These are phyloP conservation scores for Crossocerus cetratus DNA, from an alignment of 2,888 invertebrate genomes.

Conservation along the genomic window DNA sequence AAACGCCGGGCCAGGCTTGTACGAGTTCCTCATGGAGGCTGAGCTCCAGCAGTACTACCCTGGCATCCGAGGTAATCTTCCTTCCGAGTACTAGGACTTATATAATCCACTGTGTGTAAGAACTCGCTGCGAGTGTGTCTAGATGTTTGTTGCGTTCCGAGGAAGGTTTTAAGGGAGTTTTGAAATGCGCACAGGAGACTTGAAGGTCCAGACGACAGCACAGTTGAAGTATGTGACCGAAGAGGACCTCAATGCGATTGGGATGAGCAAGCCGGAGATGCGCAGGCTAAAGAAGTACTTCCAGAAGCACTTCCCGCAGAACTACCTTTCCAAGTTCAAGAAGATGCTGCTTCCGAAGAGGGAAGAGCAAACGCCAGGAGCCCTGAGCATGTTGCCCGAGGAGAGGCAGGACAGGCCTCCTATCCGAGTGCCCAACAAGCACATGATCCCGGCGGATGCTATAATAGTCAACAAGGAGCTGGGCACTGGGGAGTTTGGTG, in stretches of 20 bases:
- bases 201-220: slow-evolving; percentile 92
- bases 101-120: background rate
- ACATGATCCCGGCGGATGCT: slow-evolving; percentile 90
- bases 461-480: slow-evolving; percentile 96
- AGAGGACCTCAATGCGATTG: slow-evolving; percentile 93
- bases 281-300: slow-evolving; percentile 95
- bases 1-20: slow-evolving; percentile 82
- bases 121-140: background rate
- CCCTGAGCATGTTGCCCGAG: slow-evolving; percentile 71
- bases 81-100: background rate
- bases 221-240: slow-evolving; percentile 96
- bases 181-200: slow-evolving; percentile 79
- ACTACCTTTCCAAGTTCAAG: slow-evolving; percentile 94
- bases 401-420: slow-evolving; percentile 75
- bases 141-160: too few relatives aligned
- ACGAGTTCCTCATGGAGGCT: slow-evolving; percentile 95
- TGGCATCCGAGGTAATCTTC: slow-evolving; percentile 72
- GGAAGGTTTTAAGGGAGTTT: too few relatives aligned
- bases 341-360: slow-evolving; percentile 84
- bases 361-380: slow-evolving; percentile 74
- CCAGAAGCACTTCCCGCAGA: slow-evolving; percentile 95
- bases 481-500: slow-evolving; percentile 98
- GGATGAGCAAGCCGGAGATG: slow-evolving; percentile 96
- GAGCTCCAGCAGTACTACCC: slow-evolving; percentile 95
- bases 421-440: slow-evolving; percentile 87